phyloP scores from a whole-genome alignment of 2,113 vertebrate genomes.

The Pyrgilauda ruficollis region DNA sequence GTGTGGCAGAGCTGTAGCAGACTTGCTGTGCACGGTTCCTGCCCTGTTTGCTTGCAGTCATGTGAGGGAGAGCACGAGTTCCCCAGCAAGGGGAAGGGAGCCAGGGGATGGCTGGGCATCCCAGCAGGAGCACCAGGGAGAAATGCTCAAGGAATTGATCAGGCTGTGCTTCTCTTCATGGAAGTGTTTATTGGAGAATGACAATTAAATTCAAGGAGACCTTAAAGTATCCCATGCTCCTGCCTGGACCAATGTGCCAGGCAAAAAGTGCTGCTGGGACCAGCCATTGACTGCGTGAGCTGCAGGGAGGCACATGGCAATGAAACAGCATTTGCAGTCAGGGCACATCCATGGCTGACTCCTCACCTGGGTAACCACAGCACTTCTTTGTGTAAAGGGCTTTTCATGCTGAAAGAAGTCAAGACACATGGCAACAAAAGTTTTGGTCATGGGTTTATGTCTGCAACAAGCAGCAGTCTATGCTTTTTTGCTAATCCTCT shows the following conservation, averaged over 20 bases:
- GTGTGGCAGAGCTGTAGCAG: background rate
- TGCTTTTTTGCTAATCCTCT: background rate
- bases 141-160: fast-evolving
- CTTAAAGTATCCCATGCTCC: background rate
- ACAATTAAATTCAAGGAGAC: background rate
- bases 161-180: background rate
- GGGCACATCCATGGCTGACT: background rate
- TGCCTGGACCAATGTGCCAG: background rate
- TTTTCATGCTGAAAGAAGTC: background rate
- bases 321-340: fast-evolving
- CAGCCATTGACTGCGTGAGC: fast-evolving
- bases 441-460: background rate
- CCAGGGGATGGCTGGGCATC: background rate
- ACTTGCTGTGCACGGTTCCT: fast-evolving
- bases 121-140: background rate
- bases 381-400: background rate
- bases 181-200: background rate
- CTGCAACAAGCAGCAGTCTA: background rate
- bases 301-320: background rate
- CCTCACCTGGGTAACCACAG: background rate
- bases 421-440: background rate
- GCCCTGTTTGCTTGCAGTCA: background rate
- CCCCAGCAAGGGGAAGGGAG: background rate
- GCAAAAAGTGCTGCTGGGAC: background rate
- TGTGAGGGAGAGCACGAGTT: background rate